phyloP scores from a whole-genome alignment of 1,140 invertebrate genomes.

The Euura saliciscinereae region DNA sequence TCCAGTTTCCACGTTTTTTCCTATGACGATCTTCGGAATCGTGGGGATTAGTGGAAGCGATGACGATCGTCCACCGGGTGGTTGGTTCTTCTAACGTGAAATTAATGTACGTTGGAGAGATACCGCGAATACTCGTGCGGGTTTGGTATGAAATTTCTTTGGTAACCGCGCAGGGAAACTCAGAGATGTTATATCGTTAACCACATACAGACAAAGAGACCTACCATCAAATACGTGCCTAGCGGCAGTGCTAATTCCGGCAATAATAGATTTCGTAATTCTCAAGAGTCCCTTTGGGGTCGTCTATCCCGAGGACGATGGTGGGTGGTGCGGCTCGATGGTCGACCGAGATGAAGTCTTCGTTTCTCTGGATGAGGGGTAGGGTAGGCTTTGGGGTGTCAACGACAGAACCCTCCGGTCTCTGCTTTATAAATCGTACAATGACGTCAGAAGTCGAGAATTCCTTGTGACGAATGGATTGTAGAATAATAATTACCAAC shows the following conservation, averaged over 20 bases:
- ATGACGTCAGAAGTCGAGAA: slow-evolving; percentile 3
- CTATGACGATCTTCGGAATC: not conserved
- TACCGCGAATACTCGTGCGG: not conserved
- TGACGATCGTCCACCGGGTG: not conserved
- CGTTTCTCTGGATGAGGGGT: not conserved
- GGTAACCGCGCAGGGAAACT: no score
- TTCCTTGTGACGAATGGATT: slow-evolving; percentile 1
- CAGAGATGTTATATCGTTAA: not conserved
- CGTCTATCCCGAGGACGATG: not conserved
- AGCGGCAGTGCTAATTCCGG: not conserved
- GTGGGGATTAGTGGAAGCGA: not conserved
- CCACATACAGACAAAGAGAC: not conserved
- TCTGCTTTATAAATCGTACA: not conserved
- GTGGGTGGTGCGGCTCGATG: not conserved
- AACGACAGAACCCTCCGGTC: not conserved
- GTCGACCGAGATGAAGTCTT: slow-evolving; percentile 4
- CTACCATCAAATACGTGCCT: not conserved
- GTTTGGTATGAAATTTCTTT: no score
- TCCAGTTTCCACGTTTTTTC: not conserved
- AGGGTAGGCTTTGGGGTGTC: not conserved
- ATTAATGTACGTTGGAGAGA: not conserved
- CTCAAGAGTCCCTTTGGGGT: not conserved
- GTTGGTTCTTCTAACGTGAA: not conserved
- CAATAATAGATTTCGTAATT: not conserved
- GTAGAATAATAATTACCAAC: not conserved